These are phyloP conservation scores for Odontocerum albicorne DNA, from an alignment of 2,888 invertebrate species.

Conservation along the genomic window DNA sequence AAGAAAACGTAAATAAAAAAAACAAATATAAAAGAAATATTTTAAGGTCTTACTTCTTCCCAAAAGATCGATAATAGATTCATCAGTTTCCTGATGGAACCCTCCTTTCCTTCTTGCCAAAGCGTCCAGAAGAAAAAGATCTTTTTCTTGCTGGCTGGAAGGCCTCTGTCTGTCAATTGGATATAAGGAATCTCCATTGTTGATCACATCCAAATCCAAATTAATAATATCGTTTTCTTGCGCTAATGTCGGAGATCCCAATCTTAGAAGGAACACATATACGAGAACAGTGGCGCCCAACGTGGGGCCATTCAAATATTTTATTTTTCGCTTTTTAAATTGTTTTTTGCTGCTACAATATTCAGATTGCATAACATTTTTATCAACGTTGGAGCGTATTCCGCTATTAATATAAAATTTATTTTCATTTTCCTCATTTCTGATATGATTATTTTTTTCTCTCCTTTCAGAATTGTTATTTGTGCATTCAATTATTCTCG, in stretches of 20 bases:
- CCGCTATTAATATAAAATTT: no score
- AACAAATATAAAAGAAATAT: no score
- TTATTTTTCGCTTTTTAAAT: constrained; percentile 11
- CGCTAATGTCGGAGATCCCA: background rate
- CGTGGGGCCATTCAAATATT: background rate
- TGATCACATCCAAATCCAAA: constrained; percentile 22
- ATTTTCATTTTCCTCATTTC: no score
- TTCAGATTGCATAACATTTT: no score
- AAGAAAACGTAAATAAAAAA: no score
- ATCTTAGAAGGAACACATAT: constrained; percentile 1
- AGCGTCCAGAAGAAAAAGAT: constrained; percentile 71
- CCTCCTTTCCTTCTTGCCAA: constrained; percentile 66
- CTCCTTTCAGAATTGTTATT: no score
- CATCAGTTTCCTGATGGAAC: constrained; percentile 60
- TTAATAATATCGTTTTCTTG: constrained; percentile 28
- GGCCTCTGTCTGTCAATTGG: constrained; percentile 55
- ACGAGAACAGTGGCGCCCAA: constrained; percentile 7
- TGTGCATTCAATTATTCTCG: no score
- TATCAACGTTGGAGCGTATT: no score
- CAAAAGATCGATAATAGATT: constrained; percentile 80
- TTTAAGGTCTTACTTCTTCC: constrained; percentile 76
- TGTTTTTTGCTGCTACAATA: no score
- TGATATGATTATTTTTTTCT: no score
- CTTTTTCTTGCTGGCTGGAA: constrained; percentile 71
- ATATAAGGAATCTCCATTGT: constrained; percentile 38